phyloP scores from a whole-genome alignment of 1,140 invertebrate species.

The Sesamia nonagrioides region DNA sequence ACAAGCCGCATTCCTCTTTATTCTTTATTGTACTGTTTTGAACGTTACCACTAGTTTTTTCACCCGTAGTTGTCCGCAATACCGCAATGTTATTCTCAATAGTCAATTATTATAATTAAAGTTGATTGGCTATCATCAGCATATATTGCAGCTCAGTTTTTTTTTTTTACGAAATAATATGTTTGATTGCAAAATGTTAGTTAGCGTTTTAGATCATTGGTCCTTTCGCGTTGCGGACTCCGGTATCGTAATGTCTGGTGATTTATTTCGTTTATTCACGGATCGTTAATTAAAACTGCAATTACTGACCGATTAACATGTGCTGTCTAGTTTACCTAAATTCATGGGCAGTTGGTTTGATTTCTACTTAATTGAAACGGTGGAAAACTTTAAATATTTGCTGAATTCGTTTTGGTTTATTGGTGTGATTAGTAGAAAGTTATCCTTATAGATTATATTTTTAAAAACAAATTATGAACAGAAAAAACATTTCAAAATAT shows the following conservation, averaged over 20 bases:
- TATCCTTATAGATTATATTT: too few species aligned
- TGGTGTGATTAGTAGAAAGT: neutral
- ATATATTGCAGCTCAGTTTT: slow-evolving; percentile 31
- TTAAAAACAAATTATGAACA: too few species aligned
- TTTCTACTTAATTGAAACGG: neutral
- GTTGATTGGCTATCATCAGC: slow-evolving; percentile 38
- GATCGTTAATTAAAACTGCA: slow-evolving; percentile 42
- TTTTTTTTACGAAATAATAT: slow-evolving; percentile 29
- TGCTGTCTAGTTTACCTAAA: slow-evolving; percentile 10
- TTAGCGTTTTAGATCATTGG: neutral
- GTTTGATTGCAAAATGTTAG: slow-evolving; percentile 40
- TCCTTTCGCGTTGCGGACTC: neutral
- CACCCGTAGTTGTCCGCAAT: slow-evolving; percentile 37
- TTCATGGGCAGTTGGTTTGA: neutral
- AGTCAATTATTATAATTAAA: slow-evolving; percentile 46
- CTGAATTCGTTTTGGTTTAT: neutral
- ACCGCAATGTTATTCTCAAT: slow-evolving; percentile 36
- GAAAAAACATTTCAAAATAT: too few species aligned
- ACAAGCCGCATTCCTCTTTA: slow-evolving; percentile 24
- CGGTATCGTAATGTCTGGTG: slow-evolving; percentile 7
- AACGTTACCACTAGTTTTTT: slow-evolving; percentile 33
- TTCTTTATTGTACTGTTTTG: slow-evolving; percentile 8
- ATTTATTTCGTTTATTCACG: slow-evolving; percentile 35
- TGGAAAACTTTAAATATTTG: neutral
- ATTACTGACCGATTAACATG: slow-evolving; percentile 14